Conservation (phyloP, 2,797 vertebrate genomes). For the Moxostoma hubbsi region DNA sequence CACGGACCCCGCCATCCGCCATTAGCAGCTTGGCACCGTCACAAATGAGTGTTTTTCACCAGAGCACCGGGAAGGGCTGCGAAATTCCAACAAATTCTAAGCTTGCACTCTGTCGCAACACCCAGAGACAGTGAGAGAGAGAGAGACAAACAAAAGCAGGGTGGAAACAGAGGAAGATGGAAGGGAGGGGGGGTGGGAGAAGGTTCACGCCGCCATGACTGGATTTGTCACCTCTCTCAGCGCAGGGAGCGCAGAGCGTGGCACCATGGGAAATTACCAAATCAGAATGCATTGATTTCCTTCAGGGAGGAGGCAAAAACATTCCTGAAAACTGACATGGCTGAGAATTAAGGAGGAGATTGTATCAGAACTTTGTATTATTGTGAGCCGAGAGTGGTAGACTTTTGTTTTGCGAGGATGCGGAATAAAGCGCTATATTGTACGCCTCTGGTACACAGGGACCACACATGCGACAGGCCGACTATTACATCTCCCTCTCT, state of each 20-base stretch:
- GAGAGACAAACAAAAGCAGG: conserved; percentile 21
- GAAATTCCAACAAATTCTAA: conserved; percentile 83
- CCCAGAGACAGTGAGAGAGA: conserved; percentile 54
- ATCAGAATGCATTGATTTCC: conserved; percentile 93
- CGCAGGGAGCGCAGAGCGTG: conserved; percentile 73
- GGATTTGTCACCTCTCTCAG: conserved; percentile 88
- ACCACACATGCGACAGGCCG: conserved; percentile 31
- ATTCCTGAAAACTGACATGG: conserved; percentile 72
- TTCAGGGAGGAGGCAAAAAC: conserved; percentile 67
- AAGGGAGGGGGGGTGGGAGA: conserved; percentile 56
- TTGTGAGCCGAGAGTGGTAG: conserved; percentile 62
- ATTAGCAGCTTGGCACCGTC: conserved; percentile 93
- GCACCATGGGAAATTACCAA: conserved; percentile 94
- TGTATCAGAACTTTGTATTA: conserved; percentile 77
- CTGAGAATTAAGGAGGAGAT: conserved; percentile 82
- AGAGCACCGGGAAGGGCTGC: conserved; percentile 82
- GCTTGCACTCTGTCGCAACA: conserved; percentile 61
- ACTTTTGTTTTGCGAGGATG: conserved; percentile 73
- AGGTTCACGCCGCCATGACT: conserved; percentile 80
- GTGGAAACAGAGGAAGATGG: conserved; percentile 27
- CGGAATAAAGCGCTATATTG: conserved; percentile 66
- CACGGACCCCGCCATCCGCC: conserved; percentile 90
- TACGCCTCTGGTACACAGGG: conserved; percentile 57
- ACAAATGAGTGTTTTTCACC: conserved; percentile 89
- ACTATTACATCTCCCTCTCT: conserved; percentile 61